A percentile compares a stretch with the other conserved stretches of the same genome.
Conservation (phyloP, 2,797 vertebrate species). For the Darevskia nairensis region DNA sequence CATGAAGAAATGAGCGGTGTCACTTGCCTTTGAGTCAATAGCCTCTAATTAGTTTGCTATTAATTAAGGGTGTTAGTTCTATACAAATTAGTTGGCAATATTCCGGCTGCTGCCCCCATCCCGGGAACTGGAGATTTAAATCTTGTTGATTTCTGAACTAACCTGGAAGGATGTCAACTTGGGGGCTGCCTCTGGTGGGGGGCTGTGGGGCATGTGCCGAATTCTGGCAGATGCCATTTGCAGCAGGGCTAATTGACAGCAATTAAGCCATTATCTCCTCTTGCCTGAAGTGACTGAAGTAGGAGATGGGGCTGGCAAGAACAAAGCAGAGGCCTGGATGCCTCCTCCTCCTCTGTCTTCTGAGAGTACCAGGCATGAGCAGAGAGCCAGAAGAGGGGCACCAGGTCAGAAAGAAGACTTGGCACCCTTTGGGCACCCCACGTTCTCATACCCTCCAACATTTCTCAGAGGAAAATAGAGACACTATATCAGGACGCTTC, state of each 20-base stretch:
- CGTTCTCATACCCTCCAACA: too few relatives aligned
- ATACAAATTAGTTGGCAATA: constrained; percentile 61
- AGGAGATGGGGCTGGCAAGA: too few relatives aligned
- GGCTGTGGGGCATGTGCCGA: constrained; percentile 30
- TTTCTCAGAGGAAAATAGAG: too few relatives aligned
- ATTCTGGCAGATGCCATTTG: constrained; percentile 47
- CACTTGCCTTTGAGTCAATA: constrained; percentile 44
- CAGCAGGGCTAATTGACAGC: constrained; percentile 51
- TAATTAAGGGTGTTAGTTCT: constrained; percentile 60
- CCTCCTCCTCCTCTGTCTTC: too few relatives aligned
- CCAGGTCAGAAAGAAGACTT: too few relatives aligned
- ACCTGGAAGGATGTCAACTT: neutral
- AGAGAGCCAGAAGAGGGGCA: too few relatives aligned
- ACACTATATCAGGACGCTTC: too few relatives aligned
- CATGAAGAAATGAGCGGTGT: neutral
- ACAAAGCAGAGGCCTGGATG: too few relatives aligned
- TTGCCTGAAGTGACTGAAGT: neutral
- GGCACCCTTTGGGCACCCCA: too few relatives aligned
- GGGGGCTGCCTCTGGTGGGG: neutral
- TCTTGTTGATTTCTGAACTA: constrained; percentile 57
- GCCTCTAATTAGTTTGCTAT: constrained; percentile 60
- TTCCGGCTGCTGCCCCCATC: constrained; percentile 37
- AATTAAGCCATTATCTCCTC: constrained; percentile 28
- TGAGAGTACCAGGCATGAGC: neutral
- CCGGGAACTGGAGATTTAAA: constrained; percentile 28